These are phyloP conservation scores for Rhinophrynus dorsalis DNA, from an alignment of 2,797 vertebrate species.

Conservation along the genomic window DNA sequence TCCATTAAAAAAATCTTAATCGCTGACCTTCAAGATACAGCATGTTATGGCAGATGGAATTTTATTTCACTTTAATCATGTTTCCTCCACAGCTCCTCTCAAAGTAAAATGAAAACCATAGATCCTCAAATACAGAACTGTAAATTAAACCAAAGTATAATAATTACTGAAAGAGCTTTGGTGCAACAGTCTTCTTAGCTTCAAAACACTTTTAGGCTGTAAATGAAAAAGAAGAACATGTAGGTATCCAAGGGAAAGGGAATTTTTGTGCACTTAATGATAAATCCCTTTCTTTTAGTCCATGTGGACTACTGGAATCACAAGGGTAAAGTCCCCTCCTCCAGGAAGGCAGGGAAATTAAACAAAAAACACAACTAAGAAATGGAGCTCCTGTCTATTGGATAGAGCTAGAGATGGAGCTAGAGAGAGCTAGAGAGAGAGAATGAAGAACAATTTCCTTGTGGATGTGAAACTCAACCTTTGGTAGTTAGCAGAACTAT, in stretches of 20 bases:
- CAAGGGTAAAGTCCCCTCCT: no score
- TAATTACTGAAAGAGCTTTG: background rate
- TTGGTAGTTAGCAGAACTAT: no score
- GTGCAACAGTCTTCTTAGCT: background rate
- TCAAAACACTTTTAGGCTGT: background rate
- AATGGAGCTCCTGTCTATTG: no score
- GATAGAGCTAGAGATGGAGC: no score
- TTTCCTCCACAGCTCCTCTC: background rate
- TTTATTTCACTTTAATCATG: background rate
- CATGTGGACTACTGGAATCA: no score
- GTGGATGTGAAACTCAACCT: no score
- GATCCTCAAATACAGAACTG: background rate
- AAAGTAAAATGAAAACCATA: background rate
- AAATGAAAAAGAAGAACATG: constrained; percentile 13
- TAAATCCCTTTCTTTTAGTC: no score
- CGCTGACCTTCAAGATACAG: background rate
- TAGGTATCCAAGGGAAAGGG: background rate
- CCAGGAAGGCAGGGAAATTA: no score
- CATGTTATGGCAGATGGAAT: background rate
- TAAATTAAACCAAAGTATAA: background rate
- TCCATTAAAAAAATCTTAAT: background rate
- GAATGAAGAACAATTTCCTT: no score
- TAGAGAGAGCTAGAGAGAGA: no score
- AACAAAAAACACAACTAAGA: no score
- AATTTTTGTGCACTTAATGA: no score